Evolutionary conservation across 1,140 invertebrate genomes (phyloP), one percentile per base, ranked within the genome.

Genomic region (Neodiprion pinetum): DNA sequence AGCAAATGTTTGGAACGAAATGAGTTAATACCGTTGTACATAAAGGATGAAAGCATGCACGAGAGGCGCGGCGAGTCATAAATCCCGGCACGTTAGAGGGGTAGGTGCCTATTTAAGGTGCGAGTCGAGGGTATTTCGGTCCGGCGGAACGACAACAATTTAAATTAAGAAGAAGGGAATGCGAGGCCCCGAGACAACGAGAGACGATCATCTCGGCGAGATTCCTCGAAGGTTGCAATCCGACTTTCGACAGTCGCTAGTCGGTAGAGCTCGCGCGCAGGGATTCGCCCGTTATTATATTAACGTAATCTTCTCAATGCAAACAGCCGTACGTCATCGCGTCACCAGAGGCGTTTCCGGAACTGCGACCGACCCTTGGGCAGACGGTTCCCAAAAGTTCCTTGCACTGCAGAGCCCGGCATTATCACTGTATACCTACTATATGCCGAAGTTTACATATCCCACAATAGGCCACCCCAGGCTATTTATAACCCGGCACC

Each of bases 401-500:
- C 49, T 76, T 68, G 21, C 74, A 65, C 47, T 40, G 48, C 17
- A 65, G 50, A 67, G 67, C 53, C 50, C 69, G 71, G 72, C 23
- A 21, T 12, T 21, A 21, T 69, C 23, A 47, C 21, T 47, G 67
- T 12, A 11, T 7, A 23, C 40, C 21, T 21, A 12, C 11, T 17
- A 23, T 21, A 69, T 47, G 67, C 67, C 10, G 21, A 23, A 70
- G 80, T 79, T 81, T 81, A 81, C 78, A 80, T 79, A 80, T 78
- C 78, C 79, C 74, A 82, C 79, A 83, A 83, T 83, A 82, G 82
- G 77, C 74, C 67, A 73, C 70, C 73, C 69, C 77, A 53, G 53
- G 80, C 81, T 83, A 83, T 83, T 83, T 83, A 83, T 83, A 83
- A 76, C 81, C 82, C 78, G 77, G 48, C 21, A 66, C 80, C 79